phyloP scores from a whole-genome alignment of 2,888 invertebrate species.

The Netelia melanura region DNA sequence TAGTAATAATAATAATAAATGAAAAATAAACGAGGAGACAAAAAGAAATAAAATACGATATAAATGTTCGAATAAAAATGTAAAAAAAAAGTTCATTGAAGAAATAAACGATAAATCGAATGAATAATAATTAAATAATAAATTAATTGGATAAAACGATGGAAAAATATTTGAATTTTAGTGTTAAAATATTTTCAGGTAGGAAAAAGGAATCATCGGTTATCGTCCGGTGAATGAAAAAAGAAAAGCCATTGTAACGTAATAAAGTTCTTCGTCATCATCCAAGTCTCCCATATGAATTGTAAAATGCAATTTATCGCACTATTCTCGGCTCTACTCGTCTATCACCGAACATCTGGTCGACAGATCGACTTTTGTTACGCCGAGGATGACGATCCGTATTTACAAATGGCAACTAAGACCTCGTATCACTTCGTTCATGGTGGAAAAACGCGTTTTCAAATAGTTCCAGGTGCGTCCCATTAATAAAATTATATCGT shows the following conservation, averaged over 20 bases:
- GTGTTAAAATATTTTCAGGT: background rate
- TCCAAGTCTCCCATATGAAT: background rate
- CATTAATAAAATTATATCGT: constrained; percentile 9
- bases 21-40: too few relatives aligned
- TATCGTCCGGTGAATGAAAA: background rate
- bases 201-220: constrained; percentile 12
- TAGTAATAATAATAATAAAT: too few relatives aligned
- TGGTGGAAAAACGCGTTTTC: constrained; percentile 87
- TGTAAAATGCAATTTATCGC: constrained; percentile 52
- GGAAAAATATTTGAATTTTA: too few relatives aligned
- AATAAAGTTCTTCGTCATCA: constrained; percentile 3
- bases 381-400: constrained; percentile 87
- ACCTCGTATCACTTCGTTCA: constrained; percentile 91
- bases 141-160: too few relatives aligned
- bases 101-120: too few relatives aligned
- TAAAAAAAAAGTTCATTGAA: too few relatives aligned
- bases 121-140: background rate
- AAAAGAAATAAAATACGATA: too few relatives aligned
- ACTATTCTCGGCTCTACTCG: constrained; percentile 58
- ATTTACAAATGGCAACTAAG: constrained; percentile 90
- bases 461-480: constrained; percentile 88
- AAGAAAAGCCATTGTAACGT: background rate
- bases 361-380: constrained; percentile 86
- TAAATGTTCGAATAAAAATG: too few relatives aligned
- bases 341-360: constrained; percentile 64